Base-by-base conservation (phyloP, 2,888 invertebrate genomes). In the Drosophila subquinaria region DNA sequence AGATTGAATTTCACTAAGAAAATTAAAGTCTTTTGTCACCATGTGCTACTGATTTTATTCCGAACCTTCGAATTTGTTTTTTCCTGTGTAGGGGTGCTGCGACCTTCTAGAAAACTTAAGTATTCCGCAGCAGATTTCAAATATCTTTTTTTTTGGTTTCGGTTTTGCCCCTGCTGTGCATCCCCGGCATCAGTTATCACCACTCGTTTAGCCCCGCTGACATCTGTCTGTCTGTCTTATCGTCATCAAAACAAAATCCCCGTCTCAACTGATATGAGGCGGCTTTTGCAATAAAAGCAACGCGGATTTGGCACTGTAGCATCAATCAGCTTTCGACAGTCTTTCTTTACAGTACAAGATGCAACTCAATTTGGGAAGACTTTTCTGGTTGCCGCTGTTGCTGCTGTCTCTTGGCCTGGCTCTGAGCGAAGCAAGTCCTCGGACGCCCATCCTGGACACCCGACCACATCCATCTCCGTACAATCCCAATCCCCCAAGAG, bases 401-500 rank as follows among this genome's bases (percentile, higher is more conserved):
- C 63, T 73, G 36, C 53, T 79, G 61, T 40, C 77, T 50, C 52
- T 66, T 20, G 64, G 56, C 1, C 43, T 60, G 47, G 51, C 59
- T 9, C 20, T 35, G 1, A 45, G 57, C 6, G 60, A 79, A 55
- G 76, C 81, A 0, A 51, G 45, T 27, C 57, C 63, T 5, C 69
- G 43, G 20, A 68, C 50, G 11, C 70, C 68, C 27, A 70, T 73
- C 38, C 59, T 72, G 30, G 53, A 73, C n/a, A 56, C 64, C 10
- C 50, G 83, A 30, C 83, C 87, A 43, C 52, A 73, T 27, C 83
- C 88, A 40, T 87, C 83, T 20, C 83, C 83, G 53, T 77, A 17
- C 77, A 84, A 86, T 71, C 82, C 86, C 3, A 78, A 78, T 65
- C 76, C 45, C 3, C 79, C 69, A 35, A 4, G 50, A 40, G 23